Base-by-base conservation (phyloP, 2,797 vertebrate species). In the Anabas testudineus region DNA sequence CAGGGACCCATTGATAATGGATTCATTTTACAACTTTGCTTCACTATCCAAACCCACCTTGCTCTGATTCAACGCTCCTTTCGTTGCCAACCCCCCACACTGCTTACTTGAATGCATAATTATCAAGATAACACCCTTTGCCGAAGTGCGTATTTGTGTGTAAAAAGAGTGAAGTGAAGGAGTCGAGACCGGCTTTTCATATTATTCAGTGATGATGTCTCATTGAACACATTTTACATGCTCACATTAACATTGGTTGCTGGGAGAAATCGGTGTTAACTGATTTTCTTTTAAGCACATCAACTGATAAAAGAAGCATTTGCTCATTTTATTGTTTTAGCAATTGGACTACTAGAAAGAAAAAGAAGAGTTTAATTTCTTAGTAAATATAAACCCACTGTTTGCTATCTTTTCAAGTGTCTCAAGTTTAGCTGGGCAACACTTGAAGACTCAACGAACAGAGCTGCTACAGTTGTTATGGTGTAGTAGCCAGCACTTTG, bases 81-180 rank as follows among this genome's bases (percentile, higher is more conserved):
- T 42, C 1, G 8, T 22, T 54, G 61, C 56, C 75, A 69, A 67
- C 56, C 28, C 63, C 21, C 30, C 56, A 21, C 24, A 1, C 34
- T 43, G 36, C 73, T 63, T 42, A 37, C 73, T 68, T 75, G n/a
- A 61, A 49, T 34, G 26, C 37, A 30, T 72, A 74, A 65, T 69
- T 59, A 67, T 71, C 49, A 56, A 65, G 47, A 56, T 14, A 8
- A 55, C 46, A 28, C n/a, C 51, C 24, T 12, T 41, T 19, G 30
- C 60, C 1, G 3, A 39, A 36, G 7, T 63, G 45, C 61, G 39
- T 43, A 14, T 34, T 19, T 57, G n/a, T 61, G 3, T 32, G 18
- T 51, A 30, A 45, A 61, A 63, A 26, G 1, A 15, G 45, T 52
- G 48, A 56, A 26, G 18, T 19, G 26, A 41, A 16, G 16, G 30